phyloP scores from a whole-genome alignment of 2,888 invertebrate genomes.

The Podotricha telesiphe region DNA sequence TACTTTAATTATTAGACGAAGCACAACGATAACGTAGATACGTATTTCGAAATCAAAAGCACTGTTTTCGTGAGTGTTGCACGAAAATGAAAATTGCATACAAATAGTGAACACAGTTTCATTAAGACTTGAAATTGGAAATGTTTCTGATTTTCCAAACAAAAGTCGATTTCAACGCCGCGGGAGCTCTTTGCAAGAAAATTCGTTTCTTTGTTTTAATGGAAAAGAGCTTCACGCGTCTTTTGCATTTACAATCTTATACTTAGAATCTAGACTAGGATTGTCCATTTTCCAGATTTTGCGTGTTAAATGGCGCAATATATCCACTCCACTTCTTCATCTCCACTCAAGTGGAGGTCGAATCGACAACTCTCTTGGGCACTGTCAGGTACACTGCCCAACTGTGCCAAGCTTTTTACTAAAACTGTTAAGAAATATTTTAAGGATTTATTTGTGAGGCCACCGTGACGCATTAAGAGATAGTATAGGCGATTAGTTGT shows the following conservation, averaged over 20 bases:
- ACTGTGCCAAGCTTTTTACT: too few species aligned
- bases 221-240: not conserved
- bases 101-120: conserved; percentile 27
- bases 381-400: too few species aligned
- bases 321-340: too few species aligned
- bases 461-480: too few species aligned
- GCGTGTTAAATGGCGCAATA: too few species aligned
- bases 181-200: conserved; percentile 13
- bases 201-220: conserved; percentile 13
- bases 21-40: not conserved
- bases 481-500: too few species aligned
- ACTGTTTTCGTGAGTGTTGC: conserved; percentile 2
- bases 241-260: not conserved
- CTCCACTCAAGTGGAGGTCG: too few species aligned
- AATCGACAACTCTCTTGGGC: too few species aligned
- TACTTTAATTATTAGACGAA: not conserved
- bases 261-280: not conserved
- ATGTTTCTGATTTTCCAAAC: conserved; percentile 26
- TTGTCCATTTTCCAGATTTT: not conserved
- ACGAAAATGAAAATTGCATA: conserved; percentile 20
- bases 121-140: conserved; percentile 28
- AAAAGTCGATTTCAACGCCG: conserved; percentile 16
- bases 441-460: too few species aligned
- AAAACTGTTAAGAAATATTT: too few species aligned
- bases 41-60: not conserved